phyloP scores from a whole-genome alignment of 2,797 vertebrate genomes.

The Falco berigora region DNA sequence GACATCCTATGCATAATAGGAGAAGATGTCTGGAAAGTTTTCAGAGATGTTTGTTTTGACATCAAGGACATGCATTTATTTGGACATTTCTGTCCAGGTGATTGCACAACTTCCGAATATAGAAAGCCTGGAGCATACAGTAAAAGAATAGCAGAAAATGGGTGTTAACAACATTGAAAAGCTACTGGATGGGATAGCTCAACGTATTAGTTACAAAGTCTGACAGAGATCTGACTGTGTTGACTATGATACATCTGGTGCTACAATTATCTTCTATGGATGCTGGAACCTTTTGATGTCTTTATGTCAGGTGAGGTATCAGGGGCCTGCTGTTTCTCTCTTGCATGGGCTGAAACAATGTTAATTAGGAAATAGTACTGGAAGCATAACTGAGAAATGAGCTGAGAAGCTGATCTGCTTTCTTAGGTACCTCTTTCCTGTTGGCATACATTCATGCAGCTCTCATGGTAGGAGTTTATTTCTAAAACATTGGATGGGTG shows the following conservation, averaged over 20 bases:
- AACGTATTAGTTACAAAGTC: not conserved
- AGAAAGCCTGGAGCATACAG: not conserved
- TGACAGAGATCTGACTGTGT: not conserved
- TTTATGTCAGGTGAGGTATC: not conserved
- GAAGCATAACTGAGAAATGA: not conserved
- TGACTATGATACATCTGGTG: not conserved
- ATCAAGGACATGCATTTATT: not conserved
- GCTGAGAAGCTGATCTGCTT: not conserved
- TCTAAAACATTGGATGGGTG: not conserved
- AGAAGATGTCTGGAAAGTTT: not conserved
- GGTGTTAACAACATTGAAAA: not conserved
- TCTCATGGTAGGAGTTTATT: not conserved
- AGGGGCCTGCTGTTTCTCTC: not conserved
- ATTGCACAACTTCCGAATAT: not conserved
- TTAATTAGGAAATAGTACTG: not conserved
- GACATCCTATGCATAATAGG: rapidly evolving
- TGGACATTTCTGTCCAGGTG: not conserved
- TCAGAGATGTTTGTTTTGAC: not conserved
- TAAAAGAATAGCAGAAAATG: not conserved
- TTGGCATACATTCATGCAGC: not conserved
- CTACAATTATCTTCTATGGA: not conserved
- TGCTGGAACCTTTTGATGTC: not conserved
- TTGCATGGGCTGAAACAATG: not conserved
- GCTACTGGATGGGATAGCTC: not conserved
- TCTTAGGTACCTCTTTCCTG: not conserved